Percentiles rank a stretch among this genome's conserved stretches.
Conservation (phyloP, 2,888 invertebrate genomes). For the Chelonus formosanus region DNA sequence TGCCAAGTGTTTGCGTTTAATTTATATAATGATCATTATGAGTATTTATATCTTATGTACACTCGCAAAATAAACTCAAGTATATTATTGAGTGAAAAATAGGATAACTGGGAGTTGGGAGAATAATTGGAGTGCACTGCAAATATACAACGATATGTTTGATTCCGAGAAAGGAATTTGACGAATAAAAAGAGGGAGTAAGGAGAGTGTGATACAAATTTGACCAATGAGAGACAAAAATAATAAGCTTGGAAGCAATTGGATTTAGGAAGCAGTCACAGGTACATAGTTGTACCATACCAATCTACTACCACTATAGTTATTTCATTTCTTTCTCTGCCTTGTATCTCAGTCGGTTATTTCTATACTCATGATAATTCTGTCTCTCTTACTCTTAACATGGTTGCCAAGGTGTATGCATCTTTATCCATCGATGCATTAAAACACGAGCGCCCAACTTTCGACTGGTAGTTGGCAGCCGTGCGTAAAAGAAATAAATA, state of each 20-base stretch:
- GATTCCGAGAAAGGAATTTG: slow-evolving; percentile 30
- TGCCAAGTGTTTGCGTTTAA: too few species aligned
- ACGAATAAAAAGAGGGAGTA: slow-evolving; percentile 23
- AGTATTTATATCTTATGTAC: too few species aligned
- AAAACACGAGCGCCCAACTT: slow-evolving; percentile 49
- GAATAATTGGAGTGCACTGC: too few species aligned
- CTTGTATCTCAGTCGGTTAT: too few species aligned
- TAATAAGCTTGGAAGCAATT: slow-evolving; percentile 35
- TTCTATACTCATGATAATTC: too few species aligned
- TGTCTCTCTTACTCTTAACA: neutral
- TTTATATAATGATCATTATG: too few species aligned
- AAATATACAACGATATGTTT: neutral
- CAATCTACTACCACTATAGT: neutral
- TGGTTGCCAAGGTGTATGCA: slow-evolving; percentile 39
- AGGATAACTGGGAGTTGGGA: too few species aligned
- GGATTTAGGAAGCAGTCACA: neutral
- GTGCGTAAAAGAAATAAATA: slow-evolving; percentile 64
- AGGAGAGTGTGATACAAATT: slow-evolving; percentile 35
- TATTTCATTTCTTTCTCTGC: neutral
- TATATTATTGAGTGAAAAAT: too few species aligned
- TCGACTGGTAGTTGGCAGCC: slow-evolving; percentile 59
- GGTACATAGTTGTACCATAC: too few species aligned
- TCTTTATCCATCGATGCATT: slow-evolving; percentile 39
- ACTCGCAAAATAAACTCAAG: too few species aligned
- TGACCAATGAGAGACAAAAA: slow-evolving; percentile 44